Percentiles rank a stretch among this genome's conserved stretches.
Evolutionary conservation across 2,113 vertebrate species (phyloP).

Genomic region (Antidorcas marsupialis): DNA sequence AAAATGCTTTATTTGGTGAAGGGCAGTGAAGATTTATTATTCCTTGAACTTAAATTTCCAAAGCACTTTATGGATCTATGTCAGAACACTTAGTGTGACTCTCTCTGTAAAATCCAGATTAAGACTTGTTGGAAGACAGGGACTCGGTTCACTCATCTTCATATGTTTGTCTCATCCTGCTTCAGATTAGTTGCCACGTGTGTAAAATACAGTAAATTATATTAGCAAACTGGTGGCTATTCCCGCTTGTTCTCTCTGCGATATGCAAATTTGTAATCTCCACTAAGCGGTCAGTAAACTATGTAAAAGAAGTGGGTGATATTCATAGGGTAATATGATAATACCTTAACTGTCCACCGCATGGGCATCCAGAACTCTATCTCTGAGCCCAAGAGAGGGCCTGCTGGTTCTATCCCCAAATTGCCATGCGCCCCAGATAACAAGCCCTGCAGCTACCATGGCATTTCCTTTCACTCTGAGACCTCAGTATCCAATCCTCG

Average conservation of each 20-base stretch:
- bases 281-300: background rate
- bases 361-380: background rate
- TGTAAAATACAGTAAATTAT: background rate
- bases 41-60: background rate
- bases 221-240: background rate
- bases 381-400: background rate
- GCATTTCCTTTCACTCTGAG: background rate
- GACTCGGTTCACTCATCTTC: background rate
- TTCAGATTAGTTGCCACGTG: background rate
- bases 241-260: background rate
- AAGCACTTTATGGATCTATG: background rate
- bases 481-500: background rate
- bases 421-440: background rate
- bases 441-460: background rate
- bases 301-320: background rate
- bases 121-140: background rate
- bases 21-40: background rate
- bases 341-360: background rate
- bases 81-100: background rate
- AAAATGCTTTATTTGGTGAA: background rate
- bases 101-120: background rate
- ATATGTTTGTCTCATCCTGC: background rate
- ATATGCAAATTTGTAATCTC: background rate
- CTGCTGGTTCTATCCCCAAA: background rate
- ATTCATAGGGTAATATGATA: background rate